Base-by-base conservation (phyloP, 2,797 vertebrate genomes). In the Bovichtus diacanthus region DNA sequence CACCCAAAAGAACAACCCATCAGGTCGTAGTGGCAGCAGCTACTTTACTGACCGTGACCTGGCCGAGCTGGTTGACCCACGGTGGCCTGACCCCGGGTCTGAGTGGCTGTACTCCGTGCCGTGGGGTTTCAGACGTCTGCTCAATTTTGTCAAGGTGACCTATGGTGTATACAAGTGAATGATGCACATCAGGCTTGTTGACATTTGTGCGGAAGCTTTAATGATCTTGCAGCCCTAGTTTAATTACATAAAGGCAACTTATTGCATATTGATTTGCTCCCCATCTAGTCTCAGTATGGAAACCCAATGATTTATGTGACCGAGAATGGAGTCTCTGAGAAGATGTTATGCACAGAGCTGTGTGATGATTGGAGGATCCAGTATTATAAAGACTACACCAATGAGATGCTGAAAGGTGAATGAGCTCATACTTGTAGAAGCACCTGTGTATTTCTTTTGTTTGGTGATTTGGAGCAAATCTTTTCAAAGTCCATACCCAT, bases 351-450 rank as follows among this genome's bases (percentile, higher is more conserved):
- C 81, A 93, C 95, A 25, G 96, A 98, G 58, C 93, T 99, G 70
- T 98, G 97, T 87, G 98, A 99, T 1, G 94, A 97, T 18, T 96
- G 97, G 96, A 95, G 98, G 87, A 98, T 97, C 84, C 94, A 95
- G 41, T 99, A 98, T 82, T 95, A 93, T 65, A 97, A 94, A 90
- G 96, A 96, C 81, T 98, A 99, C 83, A 96, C 96, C 89, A 98
- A 98, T 11, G 97, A 96, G 62, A 92, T 95, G 93, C 89, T 95
- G 4, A 95, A 95, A 94, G 93, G 94, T 92, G 61, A 88, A 50
- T 25, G n/a, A 65, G 23, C 23, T 61, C 6, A 38, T 2, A 18
- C 7, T 56, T 27, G 10, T 29, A 13, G 18, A 21, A 12, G 13
- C 34, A 59, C 16, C 3, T 25, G 23, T 43, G 25, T 19, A 23